These are phyloP conservation scores for western clawed frog (Xenopus tropicalis) DNA, from an alignment of 2,113 vertebrate genomes.

Conservation along the genomic window DNA sequence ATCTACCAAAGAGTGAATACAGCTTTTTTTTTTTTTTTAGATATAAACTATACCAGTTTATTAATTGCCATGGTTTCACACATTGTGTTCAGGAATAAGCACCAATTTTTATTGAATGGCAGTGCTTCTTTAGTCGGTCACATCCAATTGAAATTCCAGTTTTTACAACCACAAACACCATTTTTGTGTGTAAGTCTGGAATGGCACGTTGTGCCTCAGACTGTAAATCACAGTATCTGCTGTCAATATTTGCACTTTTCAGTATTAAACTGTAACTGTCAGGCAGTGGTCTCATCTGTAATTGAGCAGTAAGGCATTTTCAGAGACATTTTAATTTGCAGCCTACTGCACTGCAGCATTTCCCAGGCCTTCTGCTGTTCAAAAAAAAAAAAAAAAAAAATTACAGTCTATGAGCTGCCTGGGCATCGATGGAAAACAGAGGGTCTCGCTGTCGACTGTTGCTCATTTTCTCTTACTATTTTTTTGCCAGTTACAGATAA, in stretches of 20 bases:
- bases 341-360: conserved; percentile 67
- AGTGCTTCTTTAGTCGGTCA: too few species aligned
- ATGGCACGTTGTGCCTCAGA: too few species aligned
- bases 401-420: conserved; percentile 53
- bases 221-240: too few species aligned
- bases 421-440: conserved; percentile 55
- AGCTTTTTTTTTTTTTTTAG: too few species aligned
- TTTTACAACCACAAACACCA: too few species aligned
- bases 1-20: too few species aligned
- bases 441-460: conserved; percentile 49
- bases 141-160: too few species aligned
- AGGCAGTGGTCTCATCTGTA: neutral
- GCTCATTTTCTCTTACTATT: conserved; percentile 60
- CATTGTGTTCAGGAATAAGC: too few species aligned
- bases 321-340: conserved; percentile 69
- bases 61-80: too few species aligned
- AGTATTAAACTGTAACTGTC: neutral
- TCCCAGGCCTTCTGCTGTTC: conserved; percentile 56
- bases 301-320: conserved; percentile 10
- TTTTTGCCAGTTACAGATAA: conserved; percentile 91
- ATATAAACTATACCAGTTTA: too few species aligned
- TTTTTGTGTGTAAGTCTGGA: too few species aligned
- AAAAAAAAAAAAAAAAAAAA: conserved; percentile 37
- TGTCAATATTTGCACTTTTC: conserved; percentile 3
- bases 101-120: too few species aligned